Evolutionary conservation across 1,140 invertebrate genomes (phyloP).

Genomic region (Microplitis mediator): DNA sequence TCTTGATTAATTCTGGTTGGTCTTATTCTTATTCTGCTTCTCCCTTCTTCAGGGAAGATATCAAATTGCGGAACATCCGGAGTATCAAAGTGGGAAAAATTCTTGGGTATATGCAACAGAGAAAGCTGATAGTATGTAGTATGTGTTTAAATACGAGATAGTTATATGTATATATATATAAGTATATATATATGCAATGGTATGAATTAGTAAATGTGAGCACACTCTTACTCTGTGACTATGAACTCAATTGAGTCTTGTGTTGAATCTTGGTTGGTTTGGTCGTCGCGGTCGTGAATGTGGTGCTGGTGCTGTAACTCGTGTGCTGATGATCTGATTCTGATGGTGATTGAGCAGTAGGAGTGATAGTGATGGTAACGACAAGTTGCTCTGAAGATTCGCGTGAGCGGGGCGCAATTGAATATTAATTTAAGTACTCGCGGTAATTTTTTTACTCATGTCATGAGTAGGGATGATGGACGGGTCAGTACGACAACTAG

Average conservation of each 20-base stretch:
- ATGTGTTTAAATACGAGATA: not conserved
- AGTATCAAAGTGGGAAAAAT: not conserved
- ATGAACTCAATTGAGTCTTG: too few relatives aligned
- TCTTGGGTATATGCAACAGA: not conserved
- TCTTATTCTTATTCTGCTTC: not conserved
- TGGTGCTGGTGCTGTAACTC: too few relatives aligned
- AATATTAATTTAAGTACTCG: conserved; percentile 24
- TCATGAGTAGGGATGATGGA: conserved; percentile 12
- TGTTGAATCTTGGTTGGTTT: not conserved
- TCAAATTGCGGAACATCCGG: conserved; percentile 12
- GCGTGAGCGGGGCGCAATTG: conserved; percentile 18
- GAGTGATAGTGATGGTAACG: not conserved
- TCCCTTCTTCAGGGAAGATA: not conserved
- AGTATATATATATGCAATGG: too few relatives aligned
- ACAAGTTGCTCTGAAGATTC: too few relatives aligned
- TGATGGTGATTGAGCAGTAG: not conserved
- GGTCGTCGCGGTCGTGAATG: too few relatives aligned
- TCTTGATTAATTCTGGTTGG: too few relatives aligned
- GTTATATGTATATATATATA: too few relatives aligned
- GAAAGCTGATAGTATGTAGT: conserved; percentile 3
- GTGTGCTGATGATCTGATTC: too few relatives aligned
- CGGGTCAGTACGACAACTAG: not conserved
- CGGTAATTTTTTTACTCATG: conserved; percentile 23
- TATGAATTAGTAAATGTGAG: too few relatives aligned
- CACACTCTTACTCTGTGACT: too few relatives aligned